These are phyloP conservation scores for Dinocampus coccinellae DNA, from an alignment of 2,888 invertebrate species.

Conservation along the genomic window DNA sequence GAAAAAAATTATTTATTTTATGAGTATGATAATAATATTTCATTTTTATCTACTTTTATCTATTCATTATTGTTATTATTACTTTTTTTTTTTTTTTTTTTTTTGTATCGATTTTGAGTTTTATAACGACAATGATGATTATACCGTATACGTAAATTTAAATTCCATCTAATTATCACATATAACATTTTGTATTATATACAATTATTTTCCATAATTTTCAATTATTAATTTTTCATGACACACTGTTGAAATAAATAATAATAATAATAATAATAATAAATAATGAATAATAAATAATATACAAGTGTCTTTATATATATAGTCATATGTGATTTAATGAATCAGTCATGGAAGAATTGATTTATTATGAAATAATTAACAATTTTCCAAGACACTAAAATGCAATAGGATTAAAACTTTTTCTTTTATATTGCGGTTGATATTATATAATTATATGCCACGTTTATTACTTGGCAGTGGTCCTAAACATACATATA, in stretches of 20 bases:
- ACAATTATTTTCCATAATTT: not conserved
- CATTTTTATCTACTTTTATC: no score
- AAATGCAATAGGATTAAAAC: slow-evolving; percentile 12
- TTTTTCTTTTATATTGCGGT: slow-evolving; percentile 9
- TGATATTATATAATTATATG: slow-evolving; percentile 29
- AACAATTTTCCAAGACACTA: not conserved
- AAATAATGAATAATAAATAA: no score
- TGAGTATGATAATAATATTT: no score
- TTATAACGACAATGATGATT: not conserved
- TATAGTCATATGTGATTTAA: not conserved
- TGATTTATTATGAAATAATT: slow-evolving; percentile 5
- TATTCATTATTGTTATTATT: no score
- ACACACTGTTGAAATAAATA: not conserved
- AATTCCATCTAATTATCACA: not conserved
- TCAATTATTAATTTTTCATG: not conserved
- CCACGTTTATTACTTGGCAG: slow-evolving; percentile 24
- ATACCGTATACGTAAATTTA: not conserved
- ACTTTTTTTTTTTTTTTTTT: no score
- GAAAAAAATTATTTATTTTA: no score
- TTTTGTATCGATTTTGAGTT: no score
- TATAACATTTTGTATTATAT: not conserved
- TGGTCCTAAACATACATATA: slow-evolving; percentile 8
- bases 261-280: no score
- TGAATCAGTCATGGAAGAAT: not conserved
- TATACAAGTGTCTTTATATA: no score